These are phyloP conservation scores for Pollenia angustigena DNA, from an alignment of 2,888 invertebrate genomes.

Conservation along the genomic window DNA sequence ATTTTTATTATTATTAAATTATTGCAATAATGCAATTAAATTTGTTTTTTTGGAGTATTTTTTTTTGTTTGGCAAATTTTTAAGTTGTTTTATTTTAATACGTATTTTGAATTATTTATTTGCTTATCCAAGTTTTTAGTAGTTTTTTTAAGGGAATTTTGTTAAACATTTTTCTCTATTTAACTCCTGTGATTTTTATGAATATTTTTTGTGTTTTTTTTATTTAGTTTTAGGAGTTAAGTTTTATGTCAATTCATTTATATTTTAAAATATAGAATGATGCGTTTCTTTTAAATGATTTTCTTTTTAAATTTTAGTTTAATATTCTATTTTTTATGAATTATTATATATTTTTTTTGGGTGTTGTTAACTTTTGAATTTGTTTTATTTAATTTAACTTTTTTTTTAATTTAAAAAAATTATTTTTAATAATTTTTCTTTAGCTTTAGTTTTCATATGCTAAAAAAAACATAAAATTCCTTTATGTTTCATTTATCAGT, in stretches of 20 bases:
- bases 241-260: conserved; percentile 63
- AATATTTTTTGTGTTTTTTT: conserved; percentile 69
- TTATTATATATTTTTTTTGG: conserved; percentile 70
- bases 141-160: conserved; percentile 55
- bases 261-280: conserved; percentile 67
- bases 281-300: conserved; percentile 43
- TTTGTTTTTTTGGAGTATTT: conserved; percentile 39
- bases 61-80: conserved; percentile 62
- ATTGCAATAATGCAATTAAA: conserved; percentile 45
- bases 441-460: conserved; percentile 39
- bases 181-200: conserved; percentile 56
- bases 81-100: conserved; percentile 45
- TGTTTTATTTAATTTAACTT: conserved; percentile 61
- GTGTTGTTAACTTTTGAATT: conserved; percentile 82
- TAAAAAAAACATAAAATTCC: conserved; percentile 59
- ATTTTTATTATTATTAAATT: conserved; percentile 44
- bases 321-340: conserved; percentile 76
- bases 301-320: conserved; percentile 69
- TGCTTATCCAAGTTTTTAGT: conserved; percentile 49
- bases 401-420: conserved; percentile 69
- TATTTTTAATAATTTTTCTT: conserved; percentile 49
- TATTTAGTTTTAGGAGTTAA: conserved; percentile 62
- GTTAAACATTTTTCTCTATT: conserved; percentile 61
- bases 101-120: conserved; percentile 59
- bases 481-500: conserved; percentile 44